A percentile compares a stretch with the other conserved stretches of the same genome.
Evolutionary conservation across 2,888 invertebrate genomes (phyloP).

Genomic region (Hirtodrosophila alboralis): DNA sequence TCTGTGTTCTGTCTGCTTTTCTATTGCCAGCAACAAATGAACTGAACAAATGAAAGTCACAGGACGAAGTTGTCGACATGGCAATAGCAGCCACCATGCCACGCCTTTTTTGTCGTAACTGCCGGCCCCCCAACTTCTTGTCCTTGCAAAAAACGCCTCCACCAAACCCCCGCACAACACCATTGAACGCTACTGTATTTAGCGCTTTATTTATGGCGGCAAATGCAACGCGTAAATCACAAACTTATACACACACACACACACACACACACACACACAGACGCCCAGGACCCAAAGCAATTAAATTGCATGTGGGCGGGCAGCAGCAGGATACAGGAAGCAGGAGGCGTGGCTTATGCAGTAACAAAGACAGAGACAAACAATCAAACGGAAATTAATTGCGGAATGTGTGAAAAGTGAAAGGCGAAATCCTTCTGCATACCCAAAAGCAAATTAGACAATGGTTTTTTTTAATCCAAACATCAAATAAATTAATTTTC

Average conservation of each 20-base stretch:
- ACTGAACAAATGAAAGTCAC: conserved; percentile 63
- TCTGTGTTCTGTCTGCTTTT: not conserved
- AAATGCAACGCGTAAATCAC: conserved; percentile 65
- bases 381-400: conserved; percentile 76
- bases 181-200: conserved; percentile 30
- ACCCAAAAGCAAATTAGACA: too few species aligned
- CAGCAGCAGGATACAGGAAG: not conserved
- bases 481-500: too few species aligned
- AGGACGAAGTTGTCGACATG: conserved; percentile 62
- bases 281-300: conserved; percentile 56
- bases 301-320: conserved; percentile 52
- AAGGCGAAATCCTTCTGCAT: conserved; percentile 33
- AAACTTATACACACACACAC: conserved; percentile 22
- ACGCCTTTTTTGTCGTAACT: conserved; percentile 5
- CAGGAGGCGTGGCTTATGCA: conserved; percentile 25
- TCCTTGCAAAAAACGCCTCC: not conserved
- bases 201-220: conserved; percentile 68
- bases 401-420: conserved; percentile 68
- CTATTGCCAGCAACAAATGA: conserved; percentile 49
- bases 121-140: not conserved
- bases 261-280: conserved; percentile 5
- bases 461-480: too few species aligned
- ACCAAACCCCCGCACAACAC: not conserved
- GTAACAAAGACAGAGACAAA: conserved; percentile 44
- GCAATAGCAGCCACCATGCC: conserved; percentile 36